Evolutionary conservation across 2,113 vertebrate genomes (phyloP).

Genomic region (Melospiza melodia): DNA sequence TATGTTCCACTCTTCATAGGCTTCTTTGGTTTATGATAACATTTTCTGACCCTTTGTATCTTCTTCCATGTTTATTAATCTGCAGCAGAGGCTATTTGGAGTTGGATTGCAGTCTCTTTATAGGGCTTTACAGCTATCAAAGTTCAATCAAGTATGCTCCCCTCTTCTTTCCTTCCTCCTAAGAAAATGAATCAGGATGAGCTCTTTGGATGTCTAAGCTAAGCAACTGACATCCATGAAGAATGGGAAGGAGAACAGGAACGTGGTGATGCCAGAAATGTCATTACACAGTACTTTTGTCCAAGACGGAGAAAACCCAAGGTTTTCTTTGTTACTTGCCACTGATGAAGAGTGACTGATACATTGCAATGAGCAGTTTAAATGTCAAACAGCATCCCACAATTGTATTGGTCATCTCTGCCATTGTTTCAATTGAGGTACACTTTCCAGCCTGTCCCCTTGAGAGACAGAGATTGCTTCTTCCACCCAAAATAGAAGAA

Average conservation of each 20-base stretch:
- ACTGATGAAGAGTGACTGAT: background rate
- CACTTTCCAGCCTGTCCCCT: background rate
- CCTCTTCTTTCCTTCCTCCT: background rate
- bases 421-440: background rate
- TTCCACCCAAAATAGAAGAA: background rate
- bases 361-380: background rate
- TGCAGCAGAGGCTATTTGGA: background rate
- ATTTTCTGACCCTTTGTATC: background rate
- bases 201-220: background rate
- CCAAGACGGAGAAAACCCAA: background rate
- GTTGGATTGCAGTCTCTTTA: background rate
- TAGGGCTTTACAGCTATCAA: background rate
- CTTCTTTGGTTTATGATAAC: background rate
- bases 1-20: background rate
- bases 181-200: background rate
- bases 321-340: background rate
- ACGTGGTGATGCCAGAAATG: background rate
- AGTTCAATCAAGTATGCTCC: background rate
- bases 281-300: background rate
- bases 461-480: background rate
- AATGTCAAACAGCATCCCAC: background rate
- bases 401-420: background rate
- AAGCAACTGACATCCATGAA: background rate
- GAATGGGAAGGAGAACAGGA: background rate
- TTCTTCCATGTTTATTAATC: background rate